phyloP scores from a whole-genome alignment of 2,888 invertebrate genomes.

The Pristionchus exspectatus region DNA sequence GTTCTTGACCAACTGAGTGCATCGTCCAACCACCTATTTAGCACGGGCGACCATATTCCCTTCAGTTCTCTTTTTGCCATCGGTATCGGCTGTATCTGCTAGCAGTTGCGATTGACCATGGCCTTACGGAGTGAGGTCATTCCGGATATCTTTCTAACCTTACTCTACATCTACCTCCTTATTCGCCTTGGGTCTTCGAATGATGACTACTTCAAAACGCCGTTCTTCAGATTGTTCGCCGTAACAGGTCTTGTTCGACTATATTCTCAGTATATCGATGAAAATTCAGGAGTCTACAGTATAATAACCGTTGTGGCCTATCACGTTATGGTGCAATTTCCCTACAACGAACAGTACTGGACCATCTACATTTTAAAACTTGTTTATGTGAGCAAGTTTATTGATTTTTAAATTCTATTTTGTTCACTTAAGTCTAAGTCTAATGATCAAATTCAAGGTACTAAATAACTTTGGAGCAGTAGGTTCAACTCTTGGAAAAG shows the following conservation, averaged over 20 bases:
- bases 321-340: not conserved
- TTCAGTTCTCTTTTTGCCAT: no score
- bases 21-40: no score
- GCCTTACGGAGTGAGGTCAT: not conserved
- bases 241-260: not conserved
- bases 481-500: not conserved
- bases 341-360: not conserved
- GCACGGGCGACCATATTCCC: no score
- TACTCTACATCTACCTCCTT: not conserved
- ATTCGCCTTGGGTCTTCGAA: not conserved
- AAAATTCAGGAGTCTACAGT: slow-evolving; percentile 7
- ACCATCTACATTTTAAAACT: not conserved
- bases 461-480: not conserved
- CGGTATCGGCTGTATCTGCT: no score
- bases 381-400: not conserved
- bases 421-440: no score
- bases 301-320: not conserved
- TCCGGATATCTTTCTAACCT: not conserved
- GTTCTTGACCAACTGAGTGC: no score
- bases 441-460: no score
- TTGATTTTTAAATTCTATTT: no score
- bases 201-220: slow-evolving; percentile 8
- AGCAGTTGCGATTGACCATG: not conserved
- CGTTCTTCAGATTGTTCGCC: not conserved
- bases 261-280: no score